These are phyloP conservation scores for Eupelmus urozonus DNA, from an alignment of 2,888 invertebrate genomes.

Conservation along the genomic window DNA sequence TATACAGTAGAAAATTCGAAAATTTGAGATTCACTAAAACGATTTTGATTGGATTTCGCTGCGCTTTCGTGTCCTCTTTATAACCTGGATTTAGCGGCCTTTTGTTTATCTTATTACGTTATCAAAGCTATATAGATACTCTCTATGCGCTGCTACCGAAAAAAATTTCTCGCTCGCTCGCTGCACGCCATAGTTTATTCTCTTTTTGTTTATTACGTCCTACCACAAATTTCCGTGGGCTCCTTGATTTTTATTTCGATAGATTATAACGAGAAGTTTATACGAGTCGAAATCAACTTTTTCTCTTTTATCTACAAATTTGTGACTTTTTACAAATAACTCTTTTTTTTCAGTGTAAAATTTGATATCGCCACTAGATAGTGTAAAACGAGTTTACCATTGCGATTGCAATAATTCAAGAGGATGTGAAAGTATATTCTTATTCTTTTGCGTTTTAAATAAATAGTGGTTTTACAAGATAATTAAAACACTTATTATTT, in stretches of 20 bases:
- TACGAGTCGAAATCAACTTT: constrained; percentile 21
- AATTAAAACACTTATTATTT: background rate
- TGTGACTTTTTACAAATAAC: constrained; percentile 44
- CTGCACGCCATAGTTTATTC: background rate
- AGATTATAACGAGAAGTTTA: constrained; percentile 12
- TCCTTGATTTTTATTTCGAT: background rate
- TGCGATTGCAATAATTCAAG: constrained; percentile 59
- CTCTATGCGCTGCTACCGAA: constrained; percentile 69
- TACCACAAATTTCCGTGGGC: constrained; percentile 4
- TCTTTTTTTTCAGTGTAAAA: constrained; percentile 16
- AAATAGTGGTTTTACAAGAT: background rate
- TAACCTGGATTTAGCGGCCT: constrained; percentile 39
- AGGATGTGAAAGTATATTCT: constrained; percentile 23
- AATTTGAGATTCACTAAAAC: constrained; percentile 54
- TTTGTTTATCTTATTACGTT: constrained; percentile 62
- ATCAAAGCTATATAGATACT: constrained; percentile 73
- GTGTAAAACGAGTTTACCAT: constrained; percentile 19
- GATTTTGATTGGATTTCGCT: constrained; percentile 55
- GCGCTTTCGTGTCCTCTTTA: constrained; percentile 50
- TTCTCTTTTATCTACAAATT: constrained; percentile 29
- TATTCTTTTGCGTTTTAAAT: background rate
- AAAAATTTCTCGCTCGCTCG: constrained; percentile 61
- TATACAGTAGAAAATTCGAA: constrained; percentile 48
- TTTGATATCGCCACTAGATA: constrained; percentile 13
- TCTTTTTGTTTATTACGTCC: constrained; percentile 9